Conservation (phyloP, 2,888 invertebrate species). For the Mongoloraphidia duomilia region DNA sequence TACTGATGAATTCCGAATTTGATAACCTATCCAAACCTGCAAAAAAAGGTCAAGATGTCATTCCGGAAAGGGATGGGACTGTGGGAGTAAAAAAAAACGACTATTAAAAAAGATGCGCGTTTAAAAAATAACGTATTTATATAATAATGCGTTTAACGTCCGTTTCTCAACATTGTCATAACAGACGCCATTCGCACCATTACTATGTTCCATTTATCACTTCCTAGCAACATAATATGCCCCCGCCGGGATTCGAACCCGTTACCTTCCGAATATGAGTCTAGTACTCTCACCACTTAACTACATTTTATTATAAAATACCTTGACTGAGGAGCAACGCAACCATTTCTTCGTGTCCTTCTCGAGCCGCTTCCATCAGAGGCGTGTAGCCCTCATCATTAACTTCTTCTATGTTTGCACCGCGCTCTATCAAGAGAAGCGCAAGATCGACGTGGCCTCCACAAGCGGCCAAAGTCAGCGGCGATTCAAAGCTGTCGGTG, state of each 20-base stretch:
- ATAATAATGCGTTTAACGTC: background rate
- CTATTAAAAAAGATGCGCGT: background rate
- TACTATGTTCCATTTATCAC: no score
- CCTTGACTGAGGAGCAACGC: constrained; percentile 81
- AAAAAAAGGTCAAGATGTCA: background rate
- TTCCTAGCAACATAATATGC: no score
- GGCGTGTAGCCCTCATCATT: constrained; percentile 99
- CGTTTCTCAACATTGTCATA: no score
- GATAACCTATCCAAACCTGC: background rate
- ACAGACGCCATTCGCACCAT: no score
- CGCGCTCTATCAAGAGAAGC: constrained; percentile 85
- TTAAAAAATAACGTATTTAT: background rate
- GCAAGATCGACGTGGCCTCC: constrained; percentile 98
- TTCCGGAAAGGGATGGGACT: background rate
- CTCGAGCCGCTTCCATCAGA: constrained; percentile 96
- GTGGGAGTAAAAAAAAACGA: background rate
- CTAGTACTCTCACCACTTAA: no score
- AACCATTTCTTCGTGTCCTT: constrained; percentile 98
- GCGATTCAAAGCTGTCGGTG: constrained; percentile 97
- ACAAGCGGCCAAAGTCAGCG: constrained; percentile 93
- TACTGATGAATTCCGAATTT: no score
- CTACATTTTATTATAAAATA: constrained; percentile 19
- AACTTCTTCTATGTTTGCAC: constrained; percentile 97
- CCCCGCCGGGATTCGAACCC: no score
- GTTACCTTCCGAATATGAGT: no score